Conservation (phyloP, 1,140 invertebrate species). For the Papilio dardanus region DNA sequence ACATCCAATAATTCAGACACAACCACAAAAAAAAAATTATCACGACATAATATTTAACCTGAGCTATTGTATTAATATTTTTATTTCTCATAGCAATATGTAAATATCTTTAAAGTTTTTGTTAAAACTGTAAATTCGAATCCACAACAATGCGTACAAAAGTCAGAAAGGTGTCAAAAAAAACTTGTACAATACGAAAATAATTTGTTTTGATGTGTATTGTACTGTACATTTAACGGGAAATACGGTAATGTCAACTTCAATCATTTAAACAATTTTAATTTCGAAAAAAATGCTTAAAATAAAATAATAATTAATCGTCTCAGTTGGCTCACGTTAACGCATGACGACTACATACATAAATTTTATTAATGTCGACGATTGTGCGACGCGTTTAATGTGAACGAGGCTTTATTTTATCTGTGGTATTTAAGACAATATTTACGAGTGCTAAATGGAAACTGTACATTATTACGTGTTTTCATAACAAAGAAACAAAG, state of each 20-base stretch:
- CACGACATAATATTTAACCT: neutral
- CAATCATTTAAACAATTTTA: neutral
- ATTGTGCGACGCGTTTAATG: neutral
- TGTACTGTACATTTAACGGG: neutral
- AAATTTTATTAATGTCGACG: neutral
- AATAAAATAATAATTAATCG: neutral
- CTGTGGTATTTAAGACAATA: constrained; percentile 25
- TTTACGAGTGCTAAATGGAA: constrained; percentile 21
- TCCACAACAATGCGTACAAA: neutral
- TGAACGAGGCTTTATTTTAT: constrained; percentile 24
- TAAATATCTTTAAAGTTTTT: neutral
- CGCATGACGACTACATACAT: neutral
- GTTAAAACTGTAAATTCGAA: neutral
- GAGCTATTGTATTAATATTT: neutral
- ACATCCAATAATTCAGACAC: too few species aligned
- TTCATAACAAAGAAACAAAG: constrained; percentile 25
- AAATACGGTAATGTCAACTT: constrained; percentile 2
- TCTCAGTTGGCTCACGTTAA: neutral
- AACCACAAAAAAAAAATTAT: neutral
- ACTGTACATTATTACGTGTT: constrained; percentile 10
- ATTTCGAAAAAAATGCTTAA: neutral
- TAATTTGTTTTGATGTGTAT: constrained; percentile 8
- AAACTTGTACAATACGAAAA: neutral
- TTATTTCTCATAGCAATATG: neutral
- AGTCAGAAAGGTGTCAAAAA: neutral